Percentiles rank a stretch among this genome's conserved stretches.
Evolutionary conservation across 2,888 invertebrate species (phyloP).

Genomic region (Drosophila engyochracea): DNA sequence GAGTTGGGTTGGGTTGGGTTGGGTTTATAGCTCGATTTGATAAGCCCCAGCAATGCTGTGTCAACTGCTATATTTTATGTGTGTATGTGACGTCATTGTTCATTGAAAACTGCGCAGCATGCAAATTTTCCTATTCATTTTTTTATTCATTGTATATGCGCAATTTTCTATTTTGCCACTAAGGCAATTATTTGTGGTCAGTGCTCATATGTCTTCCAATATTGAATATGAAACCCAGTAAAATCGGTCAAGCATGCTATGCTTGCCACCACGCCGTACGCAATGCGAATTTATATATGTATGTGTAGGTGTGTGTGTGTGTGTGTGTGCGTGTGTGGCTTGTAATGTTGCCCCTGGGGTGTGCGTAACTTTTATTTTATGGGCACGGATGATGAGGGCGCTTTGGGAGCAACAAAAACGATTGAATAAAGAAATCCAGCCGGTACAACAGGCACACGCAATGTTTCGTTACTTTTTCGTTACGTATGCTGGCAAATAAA

Average conservation of each 20-base stretch:
- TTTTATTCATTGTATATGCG: constrained; percentile 24
- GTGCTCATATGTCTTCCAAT: constrained; percentile 57
- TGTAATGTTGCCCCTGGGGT: constrained; percentile 75
- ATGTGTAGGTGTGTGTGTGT: background rate
- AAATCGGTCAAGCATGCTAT: constrained; percentile 68
- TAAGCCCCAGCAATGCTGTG: constrained; percentile 59
- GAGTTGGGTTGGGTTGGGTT: constrained; percentile 19
- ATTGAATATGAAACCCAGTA: constrained; percentile 52
- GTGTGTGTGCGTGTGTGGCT: constrained; percentile 21
- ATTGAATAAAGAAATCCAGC: constrained; percentile 73
- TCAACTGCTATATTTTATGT: constrained; percentile 37
- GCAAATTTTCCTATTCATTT: constrained; percentile 57
- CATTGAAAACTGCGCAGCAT: constrained; percentile 75
- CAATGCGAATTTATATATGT: constrained; percentile 10
- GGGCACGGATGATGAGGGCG: constrained; percentile 76
- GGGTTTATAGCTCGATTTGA: constrained; percentile 61
- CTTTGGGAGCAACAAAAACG: constrained; percentile 75
- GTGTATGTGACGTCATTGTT: constrained; percentile 70
- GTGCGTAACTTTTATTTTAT: constrained; percentile 83
- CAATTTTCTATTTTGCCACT: constrained; percentile 58
- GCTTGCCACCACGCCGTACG: constrained; percentile 33
- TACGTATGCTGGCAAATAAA: constrained; percentile 50
- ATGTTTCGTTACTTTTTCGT: constrained; percentile 9
- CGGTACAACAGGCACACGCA: constrained; percentile 26
- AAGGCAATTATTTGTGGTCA: constrained; percentile 76